These are phyloP conservation scores for Argya squamiceps DNA, from an alignment of 2,797 vertebrate genomes.

Conservation along the genomic window DNA sequence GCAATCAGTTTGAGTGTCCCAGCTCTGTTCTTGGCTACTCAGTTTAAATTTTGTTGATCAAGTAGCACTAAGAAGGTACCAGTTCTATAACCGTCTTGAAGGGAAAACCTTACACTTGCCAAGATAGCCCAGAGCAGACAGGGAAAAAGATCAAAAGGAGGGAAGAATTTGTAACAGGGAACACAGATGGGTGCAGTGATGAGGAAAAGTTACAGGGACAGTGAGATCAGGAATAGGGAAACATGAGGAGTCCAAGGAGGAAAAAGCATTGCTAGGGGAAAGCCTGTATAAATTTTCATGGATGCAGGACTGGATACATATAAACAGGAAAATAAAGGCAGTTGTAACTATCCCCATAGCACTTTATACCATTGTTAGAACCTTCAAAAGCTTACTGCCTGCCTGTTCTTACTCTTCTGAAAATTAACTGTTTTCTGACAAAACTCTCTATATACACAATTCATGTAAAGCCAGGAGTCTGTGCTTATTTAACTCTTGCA, in stretches of 20 bases:
- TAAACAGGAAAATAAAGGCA: not conserved
- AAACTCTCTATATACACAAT: not conserved
- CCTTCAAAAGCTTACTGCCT: not conserved
- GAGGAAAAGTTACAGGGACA: not conserved
- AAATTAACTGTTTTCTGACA: not conserved
- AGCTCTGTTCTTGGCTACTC: not conserved
- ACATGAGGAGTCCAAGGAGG: not conserved
- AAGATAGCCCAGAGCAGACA: not conserved
- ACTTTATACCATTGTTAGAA: not conserved
- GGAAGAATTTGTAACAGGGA: not conserved
- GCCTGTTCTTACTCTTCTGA: not conserved
- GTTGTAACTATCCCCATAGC: not conserved
- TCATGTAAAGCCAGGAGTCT: not conserved
- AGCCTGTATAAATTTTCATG: not conserved
- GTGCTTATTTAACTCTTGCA: not conserved
- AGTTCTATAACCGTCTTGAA: not conserved
- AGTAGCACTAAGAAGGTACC: not conserved
- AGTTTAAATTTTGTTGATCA: not conserved
- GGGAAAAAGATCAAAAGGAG: not conserved
- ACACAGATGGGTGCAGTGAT: accelerated
- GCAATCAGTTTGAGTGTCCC: not conserved
- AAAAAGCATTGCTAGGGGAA: not conserved
- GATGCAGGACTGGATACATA: not conserved
- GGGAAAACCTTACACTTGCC: not conserved
- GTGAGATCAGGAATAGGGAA: not conserved